Evolutionary conservation across 2,888 invertebrate species (phyloP).

Genomic region (Zele albiditarsus): DNA sequence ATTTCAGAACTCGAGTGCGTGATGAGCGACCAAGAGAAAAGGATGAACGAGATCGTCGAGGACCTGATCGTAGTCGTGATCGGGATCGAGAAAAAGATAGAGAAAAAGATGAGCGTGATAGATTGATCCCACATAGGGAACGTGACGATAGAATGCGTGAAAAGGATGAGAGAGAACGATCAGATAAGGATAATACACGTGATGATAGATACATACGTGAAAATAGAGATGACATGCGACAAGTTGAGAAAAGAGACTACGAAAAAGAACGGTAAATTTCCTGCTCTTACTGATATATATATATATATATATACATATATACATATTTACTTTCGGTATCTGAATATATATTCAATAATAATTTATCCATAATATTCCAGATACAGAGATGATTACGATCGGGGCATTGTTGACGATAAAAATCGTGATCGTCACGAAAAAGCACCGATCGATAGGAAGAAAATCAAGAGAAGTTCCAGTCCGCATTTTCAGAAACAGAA

Average conservation of each 20-base stretch:
- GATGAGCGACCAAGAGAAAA: slow-evolving; percentile 62
- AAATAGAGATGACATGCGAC: slow-evolving; percentile 65
- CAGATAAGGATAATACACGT: slow-evolving; percentile 66
- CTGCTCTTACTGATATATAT: too few relatives aligned
- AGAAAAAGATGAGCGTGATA: slow-evolving; percentile 54
- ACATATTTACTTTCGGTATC: too few relatives aligned
- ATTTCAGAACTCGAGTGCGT: slow-evolving; percentile 58
- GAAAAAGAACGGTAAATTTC: slow-evolving; percentile 66
- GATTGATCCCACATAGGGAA: slow-evolving; percentile 64
- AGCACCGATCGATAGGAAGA: slow-evolving; percentile 62
- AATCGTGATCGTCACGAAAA: slow-evolving; percentile 72
- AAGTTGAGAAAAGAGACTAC: slow-evolving; percentile 64
- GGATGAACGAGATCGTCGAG: slow-evolving; percentile 60
- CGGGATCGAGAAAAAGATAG: slow-evolving; percentile 44
- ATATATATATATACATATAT: too few relatives aligned
- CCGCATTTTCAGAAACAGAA: slow-evolving; percentile 67
- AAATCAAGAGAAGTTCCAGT: slow-evolving; percentile 70
- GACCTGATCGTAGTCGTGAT: slow-evolving; percentile 27
- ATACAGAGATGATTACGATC: slow-evolving; percentile 70
- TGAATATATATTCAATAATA: background rate
- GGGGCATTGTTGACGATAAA: slow-evolving; percentile 67
- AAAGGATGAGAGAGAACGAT: slow-evolving; percentile 66
- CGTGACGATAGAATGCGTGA: slow-evolving; percentile 66
- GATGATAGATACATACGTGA: slow-evolving; percentile 66
- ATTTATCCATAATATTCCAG: slow-evolving; percentile 47